A percentile compares a stretch with the other conserved stretches of the same genome.
phyloP scores from a whole-genome alignment of 1,140 invertebrate species.

The Chrysomallon squamiferum region DNA sequence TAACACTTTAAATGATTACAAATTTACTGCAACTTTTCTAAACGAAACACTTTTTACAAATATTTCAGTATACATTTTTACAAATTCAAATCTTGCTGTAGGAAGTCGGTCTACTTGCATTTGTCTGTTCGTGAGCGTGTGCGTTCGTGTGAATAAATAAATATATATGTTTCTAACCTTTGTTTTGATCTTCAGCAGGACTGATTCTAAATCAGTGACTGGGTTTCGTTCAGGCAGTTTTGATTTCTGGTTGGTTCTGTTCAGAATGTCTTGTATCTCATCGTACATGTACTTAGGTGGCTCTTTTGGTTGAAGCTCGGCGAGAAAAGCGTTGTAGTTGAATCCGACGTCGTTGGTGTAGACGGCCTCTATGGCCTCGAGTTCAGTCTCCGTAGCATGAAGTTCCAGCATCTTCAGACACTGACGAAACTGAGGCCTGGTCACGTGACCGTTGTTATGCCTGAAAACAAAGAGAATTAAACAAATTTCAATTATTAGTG shows the following conservation, averaged over 20 bases:
- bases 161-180: no score
- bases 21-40: no score
- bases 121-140: no score
- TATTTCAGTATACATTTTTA: no score
- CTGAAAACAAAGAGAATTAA: constrained; percentile 39
- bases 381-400: constrained; percentile 48
- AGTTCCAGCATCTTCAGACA: constrained; percentile 58
- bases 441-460: constrained; percentile 62
- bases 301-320: constrained; percentile 49
- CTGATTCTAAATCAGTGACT: constrained; percentile 49
- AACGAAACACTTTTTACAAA: no score
- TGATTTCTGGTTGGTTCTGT: constrained; percentile 44
- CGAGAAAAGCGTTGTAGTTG: constrained; percentile 58
- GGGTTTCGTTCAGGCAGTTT: constrained; percentile 47
- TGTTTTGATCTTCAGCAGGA: constrained; percentile 59
- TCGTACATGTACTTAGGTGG: constrained; percentile 51
- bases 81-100: no score
- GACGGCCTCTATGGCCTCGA: constrained; percentile 55
- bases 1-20: no score
- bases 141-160: no score
- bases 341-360: constrained; percentile 61
- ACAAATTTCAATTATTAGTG: no score
- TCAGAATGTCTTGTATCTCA: constrained; percentile 52
- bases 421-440: constrained; percentile 60
- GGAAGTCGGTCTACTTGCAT: no score